phyloP scores from a whole-genome alignment of 2,797 vertebrate genomes.

The Brachyalestes nurse region DNA sequence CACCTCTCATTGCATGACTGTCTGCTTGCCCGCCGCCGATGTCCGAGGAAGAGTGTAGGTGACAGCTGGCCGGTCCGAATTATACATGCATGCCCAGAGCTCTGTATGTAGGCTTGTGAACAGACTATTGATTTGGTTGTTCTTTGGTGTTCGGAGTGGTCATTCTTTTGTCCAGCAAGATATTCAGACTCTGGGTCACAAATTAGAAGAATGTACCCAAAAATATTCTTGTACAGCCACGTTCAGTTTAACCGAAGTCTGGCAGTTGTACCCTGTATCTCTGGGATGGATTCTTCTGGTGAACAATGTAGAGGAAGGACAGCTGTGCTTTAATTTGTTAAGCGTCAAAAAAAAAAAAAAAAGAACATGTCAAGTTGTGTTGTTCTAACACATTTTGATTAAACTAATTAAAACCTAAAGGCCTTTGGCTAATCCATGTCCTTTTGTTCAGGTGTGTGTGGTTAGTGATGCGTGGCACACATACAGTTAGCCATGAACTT shows the following conservation, averaged over 20 bases:
- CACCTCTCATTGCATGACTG: slow-evolving; percentile 65
- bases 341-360: slow-evolving; percentile 21
- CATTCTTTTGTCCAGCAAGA: slow-evolving; percentile 29
- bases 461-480: background rate
- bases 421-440: slow-evolving; percentile 6
- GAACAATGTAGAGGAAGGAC: slow-evolving; percentile 30
- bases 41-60: slow-evolving; percentile 30
- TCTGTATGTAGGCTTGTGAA: slow-evolving; percentile 27
- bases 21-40: slow-evolving; percentile 52
- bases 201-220: slow-evolving; percentile 16
- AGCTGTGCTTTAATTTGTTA: slow-evolving; percentile 45
- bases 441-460: background rate
- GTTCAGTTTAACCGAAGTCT: slow-evolving; percentile 35
- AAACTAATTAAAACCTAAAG: slow-evolving; percentile 51
- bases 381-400: slow-evolving; percentile 60
- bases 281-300: slow-evolving; percentile 29
- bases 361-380: slow-evolving; percentile 51
- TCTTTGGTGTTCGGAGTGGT: slow-evolving; percentile 35
- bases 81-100: slow-evolving; percentile 42
- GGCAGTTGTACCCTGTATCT: slow-evolving; percentile 35
- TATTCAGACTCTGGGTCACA: slow-evolving; percentile 34
- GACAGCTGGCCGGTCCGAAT: slow-evolving; percentile 26
- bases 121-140: slow-evolving; percentile 11
- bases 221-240: background rate
- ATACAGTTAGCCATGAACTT: background rate